Percentiles rank a stretch among this genome's conserved stretches.
Evolutionary conservation across 2,113 vertebrate genomes (phyloP).

Genomic region (Eurystomus gularis): DNA sequence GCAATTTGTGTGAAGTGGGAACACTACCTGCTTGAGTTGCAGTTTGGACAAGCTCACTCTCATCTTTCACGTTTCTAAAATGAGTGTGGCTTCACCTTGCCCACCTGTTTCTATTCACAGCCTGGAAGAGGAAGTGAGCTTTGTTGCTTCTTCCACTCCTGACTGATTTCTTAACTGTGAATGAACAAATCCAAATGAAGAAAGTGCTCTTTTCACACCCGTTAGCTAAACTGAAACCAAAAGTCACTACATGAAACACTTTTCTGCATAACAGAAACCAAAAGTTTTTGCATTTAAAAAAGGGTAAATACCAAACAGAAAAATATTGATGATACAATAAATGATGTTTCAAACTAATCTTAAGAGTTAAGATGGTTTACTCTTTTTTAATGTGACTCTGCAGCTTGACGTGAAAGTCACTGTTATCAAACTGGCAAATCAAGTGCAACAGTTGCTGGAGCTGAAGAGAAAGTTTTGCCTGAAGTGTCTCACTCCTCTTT

Average conservation of each 20-base stretch:
- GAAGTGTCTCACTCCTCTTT: neutral
- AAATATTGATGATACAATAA: neutral
- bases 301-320: neutral
- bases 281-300: neutral
- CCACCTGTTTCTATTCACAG: slow-evolving; percentile 43
- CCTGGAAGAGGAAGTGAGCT: slow-evolving; percentile 45
- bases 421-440: neutral
- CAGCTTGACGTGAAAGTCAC: neutral
- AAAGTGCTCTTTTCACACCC: slow-evolving; percentile 26
- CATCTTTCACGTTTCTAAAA: slow-evolving; percentile 26
- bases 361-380: neutral
- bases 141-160: slow-evolving; percentile 45
- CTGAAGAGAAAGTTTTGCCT: neutral
- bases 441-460: neutral
- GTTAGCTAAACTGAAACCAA: slow-evolving; percentile 29
- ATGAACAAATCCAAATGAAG: slow-evolving; percentile 14
- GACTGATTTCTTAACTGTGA: slow-evolving; percentile 48
- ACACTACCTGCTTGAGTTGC: neutral
- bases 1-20: neutral
- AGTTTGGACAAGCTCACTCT: slow-evolving; percentile 44
- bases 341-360: neutral
- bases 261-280: slow-evolving; percentile 33
- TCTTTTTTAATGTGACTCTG: neutral
- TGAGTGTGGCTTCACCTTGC: slow-evolving; percentile 21
- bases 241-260: neutral